Evolutionary conservation across 2,888 invertebrate species (phyloP).

Genomic region (Thumatha senex): DNA sequence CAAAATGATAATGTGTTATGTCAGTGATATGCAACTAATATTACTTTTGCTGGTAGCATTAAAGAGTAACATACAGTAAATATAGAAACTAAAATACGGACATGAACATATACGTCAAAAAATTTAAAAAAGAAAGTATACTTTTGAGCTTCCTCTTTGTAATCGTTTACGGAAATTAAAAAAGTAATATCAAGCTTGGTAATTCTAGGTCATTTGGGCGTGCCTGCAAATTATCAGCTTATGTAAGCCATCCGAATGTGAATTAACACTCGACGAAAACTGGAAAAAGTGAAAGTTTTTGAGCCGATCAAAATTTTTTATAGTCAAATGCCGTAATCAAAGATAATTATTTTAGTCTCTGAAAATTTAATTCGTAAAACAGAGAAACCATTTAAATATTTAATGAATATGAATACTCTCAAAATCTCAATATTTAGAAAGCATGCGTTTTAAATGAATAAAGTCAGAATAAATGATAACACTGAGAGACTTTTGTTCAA

Average conservation of each 20-base stretch:
- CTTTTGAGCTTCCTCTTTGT: no score
- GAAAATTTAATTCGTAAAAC: not conserved
- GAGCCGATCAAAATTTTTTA: not conserved
- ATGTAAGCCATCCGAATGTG: slow-evolving; percentile 16
- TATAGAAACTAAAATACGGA: not conserved
- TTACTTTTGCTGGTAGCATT: not conserved
- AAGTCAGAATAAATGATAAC: not conserved
- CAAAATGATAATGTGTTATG: slow-evolving; percentile 19
- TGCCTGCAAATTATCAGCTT: slow-evolving; percentile 10
- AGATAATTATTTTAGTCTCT: not conserved
- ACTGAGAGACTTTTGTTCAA: not conserved
- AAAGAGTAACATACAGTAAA: not conserved
- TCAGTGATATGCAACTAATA: slow-evolving; percentile 10
- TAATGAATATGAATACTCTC: not conserved
- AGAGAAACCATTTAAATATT: not conserved
- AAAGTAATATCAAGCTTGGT: not conserved
- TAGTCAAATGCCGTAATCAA: not conserved
- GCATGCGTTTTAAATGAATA: not conserved
- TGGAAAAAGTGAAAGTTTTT: slow-evolving; percentile 27
- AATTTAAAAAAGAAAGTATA: not conserved
- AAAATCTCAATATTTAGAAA: not conserved
- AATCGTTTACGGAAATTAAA: not conserved
- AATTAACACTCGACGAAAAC: slow-evolving; percentile 19
- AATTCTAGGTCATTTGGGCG: slow-evolving; percentile 8
- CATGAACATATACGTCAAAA: not conserved